Percentiles rank a stretch among this genome's conserved stretches.
These are phyloP conservation scores for Ischnus inquisitorius DNA, from an alignment of 2,888 invertebrate species.

Conservation along the genomic window DNA sequence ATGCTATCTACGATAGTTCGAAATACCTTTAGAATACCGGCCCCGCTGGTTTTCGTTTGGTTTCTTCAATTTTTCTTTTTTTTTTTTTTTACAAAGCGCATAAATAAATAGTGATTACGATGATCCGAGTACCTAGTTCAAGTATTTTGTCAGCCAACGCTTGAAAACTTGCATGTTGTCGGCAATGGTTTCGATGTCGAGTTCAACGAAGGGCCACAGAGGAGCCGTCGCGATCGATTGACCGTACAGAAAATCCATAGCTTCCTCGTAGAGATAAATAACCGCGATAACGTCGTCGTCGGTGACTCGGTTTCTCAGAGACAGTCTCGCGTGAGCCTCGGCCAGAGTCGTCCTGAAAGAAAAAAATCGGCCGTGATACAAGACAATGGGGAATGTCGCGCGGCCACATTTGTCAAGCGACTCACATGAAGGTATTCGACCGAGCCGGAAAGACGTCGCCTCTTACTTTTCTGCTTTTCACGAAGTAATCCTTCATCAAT, in stretches of 20 bases:
- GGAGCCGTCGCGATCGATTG: conserved; percentile 35
- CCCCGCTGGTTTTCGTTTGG: not conserved
- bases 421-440: conserved; percentile 79
- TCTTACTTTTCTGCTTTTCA: conserved; percentile 83
- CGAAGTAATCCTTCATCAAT: conserved; percentile 85
- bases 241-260: conserved; percentile 63
- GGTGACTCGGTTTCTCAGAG: conserved; percentile 74
- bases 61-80: not conserved
- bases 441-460: conserved; percentile 81
- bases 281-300: conserved; percentile 78
- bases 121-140: conserved; percentile 24
- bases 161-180: conserved; percentile 62
- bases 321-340: conserved; percentile 78
- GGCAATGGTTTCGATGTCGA: conserved; percentile 20
- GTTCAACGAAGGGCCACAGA: conserved; percentile 31
- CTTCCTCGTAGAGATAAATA: conserved; percentile 76
- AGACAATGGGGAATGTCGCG: not conserved
- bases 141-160: conserved; percentile 54
- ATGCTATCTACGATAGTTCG: not conserved
- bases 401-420: conserved; percentile 50
- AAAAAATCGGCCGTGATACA: not conserved
- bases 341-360: conserved; percentile 76
- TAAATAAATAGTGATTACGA: conserved; percentile 56
- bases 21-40: conserved; percentile 6
- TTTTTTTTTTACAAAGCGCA: not conserved